Evolutionary conservation across 2,888 invertebrate species (phyloP), one percentile per base, ranked within the genome.

Genomic region (Drosophila eohydei): DNA sequence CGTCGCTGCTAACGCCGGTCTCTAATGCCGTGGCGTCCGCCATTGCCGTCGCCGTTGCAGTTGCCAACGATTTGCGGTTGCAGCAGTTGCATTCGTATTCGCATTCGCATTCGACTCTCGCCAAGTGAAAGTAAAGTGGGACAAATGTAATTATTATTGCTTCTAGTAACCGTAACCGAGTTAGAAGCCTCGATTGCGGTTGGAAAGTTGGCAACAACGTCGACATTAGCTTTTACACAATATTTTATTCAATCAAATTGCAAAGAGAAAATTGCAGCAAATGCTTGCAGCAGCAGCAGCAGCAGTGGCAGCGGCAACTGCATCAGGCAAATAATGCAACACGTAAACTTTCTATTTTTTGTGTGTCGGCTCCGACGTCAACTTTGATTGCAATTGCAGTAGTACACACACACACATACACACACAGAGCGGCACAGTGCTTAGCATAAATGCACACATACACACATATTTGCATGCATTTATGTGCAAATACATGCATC

Each of bases 121-220:
- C 82, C 84, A 80, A 91, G 91, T 91, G 91, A 91, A 91, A 91
- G 91, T 91, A 91, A 91, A 91, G 91, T 91, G 91, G 91, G 91
- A 84, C 91, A 91, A 91, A 91, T 91, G 91, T 90, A 91, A 91
- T 90, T 88, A 89, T 89, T 91, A 88, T 84, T 90, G 83, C 88
- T 89, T 89, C 88, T 83, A 81, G 80, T 90, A 91, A 90, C 89
- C 88, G 89, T 77, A 77, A 77, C 77, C 77, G 77, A 90, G 83
- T 87, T 88, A 84, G 84, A 85, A 88, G 86, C 88, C 79, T 65
- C 74, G 61, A 71, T 71, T 74, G 70, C 79, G 81, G 74, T 80
- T 88, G 84, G 88, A 87, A 87, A 86, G 84, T 87, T 88, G 76
- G 71, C 71, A 66, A 51, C 48, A 58, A 36, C 65, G 40, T 51